Percentiles rank a stretch among this genome's conserved stretches.
Evolutionary conservation across 2,888 invertebrate genomes (phyloP).

Genomic region (Protonemura montana): DNA sequence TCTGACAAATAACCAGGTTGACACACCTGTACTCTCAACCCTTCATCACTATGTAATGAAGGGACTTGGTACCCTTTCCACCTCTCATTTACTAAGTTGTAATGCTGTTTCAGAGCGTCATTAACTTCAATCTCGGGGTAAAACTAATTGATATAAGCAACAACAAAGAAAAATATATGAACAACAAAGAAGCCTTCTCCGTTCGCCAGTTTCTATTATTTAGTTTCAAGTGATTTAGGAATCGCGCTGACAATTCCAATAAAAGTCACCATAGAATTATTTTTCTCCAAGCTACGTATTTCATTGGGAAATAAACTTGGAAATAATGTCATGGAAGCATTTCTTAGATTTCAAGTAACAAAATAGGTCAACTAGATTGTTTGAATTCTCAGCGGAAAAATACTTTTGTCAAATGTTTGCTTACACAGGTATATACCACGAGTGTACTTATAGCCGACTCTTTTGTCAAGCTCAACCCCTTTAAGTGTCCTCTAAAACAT

Average conservation of each 20-base stretch:
- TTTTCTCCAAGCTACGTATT: not conserved
- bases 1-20: not conserved
- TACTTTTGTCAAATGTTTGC: not conserved
- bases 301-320: not conserved
- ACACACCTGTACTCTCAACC: not conserved
- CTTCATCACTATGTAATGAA: not conserved
- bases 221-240: not conserved
- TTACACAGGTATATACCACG: not conserved
- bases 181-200: not conserved
- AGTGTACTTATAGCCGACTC: not conserved
- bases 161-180: too few relatives aligned
- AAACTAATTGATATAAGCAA: not conserved
- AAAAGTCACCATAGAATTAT: constrained; percentile 12
- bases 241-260: not conserved
- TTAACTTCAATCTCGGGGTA: not conserved
- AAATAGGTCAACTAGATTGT: constrained; percentile 7
- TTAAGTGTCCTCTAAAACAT: not conserved
- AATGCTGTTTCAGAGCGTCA: not conserved
- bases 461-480: not conserved
- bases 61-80: too few relatives aligned
- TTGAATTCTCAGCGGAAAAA: not conserved
- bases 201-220: not conserved
- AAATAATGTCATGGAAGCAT: constrained; percentile 4
- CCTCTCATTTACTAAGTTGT: too few relatives aligned
- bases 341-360: not conserved